Evolutionary conservation across 2,113 vertebrate genomes (phyloP).

Genomic region (Prietella phreatophila): DNA sequence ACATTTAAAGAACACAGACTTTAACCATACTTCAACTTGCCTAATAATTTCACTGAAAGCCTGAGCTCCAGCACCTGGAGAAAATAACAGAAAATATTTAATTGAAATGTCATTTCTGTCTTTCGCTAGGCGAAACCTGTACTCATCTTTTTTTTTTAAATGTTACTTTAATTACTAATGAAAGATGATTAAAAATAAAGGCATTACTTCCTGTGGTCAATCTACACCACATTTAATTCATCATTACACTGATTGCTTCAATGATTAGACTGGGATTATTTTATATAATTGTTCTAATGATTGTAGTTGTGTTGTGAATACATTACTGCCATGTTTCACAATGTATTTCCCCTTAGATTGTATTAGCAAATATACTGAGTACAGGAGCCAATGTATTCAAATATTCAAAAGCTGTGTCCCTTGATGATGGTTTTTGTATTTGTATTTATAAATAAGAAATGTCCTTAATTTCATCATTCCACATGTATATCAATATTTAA

Average conservation of each 20-base stretch:
- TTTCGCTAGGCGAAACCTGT: slow-evolving; percentile 61
- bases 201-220: slow-evolving; percentile 81
- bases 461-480: slow-evolving; percentile 36
- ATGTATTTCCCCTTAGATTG: slow-evolving; percentile 39
- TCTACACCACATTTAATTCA: slow-evolving; percentile 74
- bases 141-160: not conserved
- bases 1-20: slow-evolving; percentile 91
- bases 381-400: slow-evolving; percentile 29
- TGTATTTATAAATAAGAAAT: slow-evolving; percentile 54
- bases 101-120: slow-evolving; percentile 82
- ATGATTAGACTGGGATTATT: slow-evolving; percentile 43
- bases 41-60: slow-evolving; percentile 86
- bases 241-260: slow-evolving; percentile 47
- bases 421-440: slow-evolving; percentile 41
- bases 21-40: slow-evolving; percentile 87
- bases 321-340: slow-evolving; percentile 49
- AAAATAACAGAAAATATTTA: slow-evolving; percentile 1
- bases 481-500: slow-evolving; percentile 48
- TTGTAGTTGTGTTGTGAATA: slow-evolving; percentile 48
- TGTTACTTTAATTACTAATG: not conserved
- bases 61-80: slow-evolving; percentile 79
- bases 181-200: slow-evolving; percentile 67
- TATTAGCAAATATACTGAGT: slow-evolving; percentile 31
- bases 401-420: slow-evolving; percentile 39
- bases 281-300: slow-evolving; percentile 40